Percentiles rank a stretch among this genome's conserved stretches.
These are phyloP conservation scores for Mystacides longicornis DNA, from an alignment of 2,888 invertebrate genomes.

Conservation along the genomic window DNA sequence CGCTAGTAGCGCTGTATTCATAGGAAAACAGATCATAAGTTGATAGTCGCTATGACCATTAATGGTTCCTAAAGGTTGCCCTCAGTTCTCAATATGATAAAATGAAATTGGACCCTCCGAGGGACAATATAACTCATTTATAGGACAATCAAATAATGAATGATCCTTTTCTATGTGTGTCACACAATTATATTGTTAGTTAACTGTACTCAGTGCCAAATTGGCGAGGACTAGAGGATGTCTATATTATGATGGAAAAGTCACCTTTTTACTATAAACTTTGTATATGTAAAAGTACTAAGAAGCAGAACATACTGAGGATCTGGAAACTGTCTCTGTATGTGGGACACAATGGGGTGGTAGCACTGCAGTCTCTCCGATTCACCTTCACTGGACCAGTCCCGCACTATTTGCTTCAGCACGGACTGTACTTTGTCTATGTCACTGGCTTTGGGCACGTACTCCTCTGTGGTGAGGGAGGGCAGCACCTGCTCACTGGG, in stretches of 20 bases:
- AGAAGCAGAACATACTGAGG: conserved; percentile 51
- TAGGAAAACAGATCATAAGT: no score
- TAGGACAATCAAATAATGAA: no score
- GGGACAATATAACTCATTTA: no score
- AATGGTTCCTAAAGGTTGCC: no score
- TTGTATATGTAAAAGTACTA: not conserved
- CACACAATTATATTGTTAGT: no score
- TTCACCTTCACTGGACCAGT: conserved; percentile 86
- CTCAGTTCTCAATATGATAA: no score
- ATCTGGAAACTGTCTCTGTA: conserved; percentile 65
- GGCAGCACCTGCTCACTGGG: conserved; percentile 28
- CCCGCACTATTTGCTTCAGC: conserved; percentile 91
- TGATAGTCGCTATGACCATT: no score
- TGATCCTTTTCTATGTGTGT: no score
- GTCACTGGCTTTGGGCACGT: conserved; percentile 8
- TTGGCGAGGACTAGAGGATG: no score
- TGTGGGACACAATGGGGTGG: conserved; percentile 79
- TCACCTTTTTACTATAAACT: not conserved
- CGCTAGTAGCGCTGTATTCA: no score
- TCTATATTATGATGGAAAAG: not conserved
- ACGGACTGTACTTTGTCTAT: conserved; percentile 67
- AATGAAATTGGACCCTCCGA: no score
- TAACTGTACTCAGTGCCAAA: no score
- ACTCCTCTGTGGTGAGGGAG: conserved; percentile 25
- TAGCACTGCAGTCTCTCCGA: conserved; percentile 82